Base-by-base conservation (phyloP, 2,888 invertebrate genomes). In the Ernsta delagoae region DNA sequence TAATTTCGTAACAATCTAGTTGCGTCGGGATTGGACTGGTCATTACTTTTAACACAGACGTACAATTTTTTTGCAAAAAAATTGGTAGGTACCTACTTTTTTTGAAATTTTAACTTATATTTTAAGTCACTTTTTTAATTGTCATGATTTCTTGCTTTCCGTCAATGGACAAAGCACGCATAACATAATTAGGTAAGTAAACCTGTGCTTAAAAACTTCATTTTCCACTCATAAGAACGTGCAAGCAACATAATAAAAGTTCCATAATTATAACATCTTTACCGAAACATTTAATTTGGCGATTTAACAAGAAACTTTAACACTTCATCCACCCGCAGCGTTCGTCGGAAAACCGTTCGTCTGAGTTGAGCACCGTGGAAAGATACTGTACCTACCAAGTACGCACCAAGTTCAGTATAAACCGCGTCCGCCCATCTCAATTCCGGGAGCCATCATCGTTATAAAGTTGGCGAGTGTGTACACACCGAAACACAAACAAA, bases 401-500 rank as follows among this genome's bases (percentile, higher is more conserved):
- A n/a, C 24, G 8, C 9, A 16, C 12, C 39, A 68, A 68, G 61
- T 62, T 62, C 4, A 48, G 45, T 34, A 56, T 62, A 57, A 56
- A 61, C 61, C 57, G 45, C 68, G 24, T 57, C 62, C 57, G 62
- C 68, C 57, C 62, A 59, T 68, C 68, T 68, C 68, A 56, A 68
- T 68, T 57, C 56, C 62, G 12, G 39, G 62, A 63, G 9, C 54
- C 63, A 69, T 69, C 59, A 59, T 69, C 69, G 43, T 57, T 62
- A 59, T 57, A 59, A 69, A 69, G 53, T 69, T 69, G 50, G 56
- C 48, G 12, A 48, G 45, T 41, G 11, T 56, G 63, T 69, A 63
- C 60, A 69, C 68, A 61, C n/a, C 56, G 39, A 57, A 68, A 68
- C 68, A 77, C 82, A 84, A 84, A 86, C 88, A 87, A 83, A 88